Evolutionary conservation across 2,113 vertebrate species (phyloP).

Genomic region (Dipodomys stephensi): DNA sequence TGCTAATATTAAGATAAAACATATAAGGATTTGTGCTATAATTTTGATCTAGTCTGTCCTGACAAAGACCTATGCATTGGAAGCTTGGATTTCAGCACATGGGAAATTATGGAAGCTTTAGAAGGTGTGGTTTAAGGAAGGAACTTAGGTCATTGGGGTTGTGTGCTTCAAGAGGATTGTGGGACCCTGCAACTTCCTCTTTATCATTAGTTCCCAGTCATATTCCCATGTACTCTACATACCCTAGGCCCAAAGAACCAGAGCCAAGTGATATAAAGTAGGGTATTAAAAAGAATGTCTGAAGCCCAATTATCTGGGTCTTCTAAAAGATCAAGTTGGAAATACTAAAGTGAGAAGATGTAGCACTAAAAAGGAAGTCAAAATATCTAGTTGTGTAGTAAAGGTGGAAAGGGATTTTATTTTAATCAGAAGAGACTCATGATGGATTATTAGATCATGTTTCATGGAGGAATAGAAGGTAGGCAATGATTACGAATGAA

Average conservation of each 20-base stretch:
- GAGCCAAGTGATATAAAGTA: background rate
- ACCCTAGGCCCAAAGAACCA: background rate
- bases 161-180: background rate
- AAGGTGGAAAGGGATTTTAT: background rate
- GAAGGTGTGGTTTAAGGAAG: background rate
- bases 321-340: slow-evolving; percentile 10
- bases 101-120: background rate
- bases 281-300: slow-evolving; percentile 28
- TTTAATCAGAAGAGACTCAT: background rate
- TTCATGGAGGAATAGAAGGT: background rate
- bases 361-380: background rate
- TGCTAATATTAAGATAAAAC: background rate
- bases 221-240: too few species aligned
- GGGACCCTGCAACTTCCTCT: background rate
- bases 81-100: too few species aligned
- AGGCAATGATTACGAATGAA: background rate
- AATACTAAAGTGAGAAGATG: background rate
- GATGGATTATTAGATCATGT: background rate
- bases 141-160: background rate
- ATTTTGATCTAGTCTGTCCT: background rate
- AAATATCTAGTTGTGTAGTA: background rate
- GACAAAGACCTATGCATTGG: background rate
- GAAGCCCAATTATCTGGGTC: slow-evolving; percentile 48
- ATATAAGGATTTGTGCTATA: background rate
- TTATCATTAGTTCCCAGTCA: background rate